Conservation (phyloP, 2,888 invertebrate species). For the Synergus umbraculus region DNA sequence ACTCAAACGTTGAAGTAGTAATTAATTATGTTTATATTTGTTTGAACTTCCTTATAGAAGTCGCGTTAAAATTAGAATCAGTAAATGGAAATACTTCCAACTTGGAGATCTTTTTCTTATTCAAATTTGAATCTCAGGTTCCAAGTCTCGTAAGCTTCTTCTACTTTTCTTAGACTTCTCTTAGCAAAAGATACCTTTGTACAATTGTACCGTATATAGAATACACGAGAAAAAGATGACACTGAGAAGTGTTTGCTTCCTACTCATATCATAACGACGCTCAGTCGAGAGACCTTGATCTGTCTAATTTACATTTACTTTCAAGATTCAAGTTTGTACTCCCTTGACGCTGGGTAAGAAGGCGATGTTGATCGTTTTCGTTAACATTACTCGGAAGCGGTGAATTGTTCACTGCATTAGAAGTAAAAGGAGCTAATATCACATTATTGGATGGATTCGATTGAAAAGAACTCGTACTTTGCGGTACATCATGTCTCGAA, state of each 20-base stretch:
- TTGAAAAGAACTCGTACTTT: slow-evolving; percentile 59
- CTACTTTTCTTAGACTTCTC: neutral
- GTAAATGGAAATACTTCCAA: neutral
- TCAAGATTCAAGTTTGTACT: slow-evolving; percentile 72
- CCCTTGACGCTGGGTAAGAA: slow-evolving; percentile 60
- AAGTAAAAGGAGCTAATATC: slow-evolving; percentile 74
- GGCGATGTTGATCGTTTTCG: slow-evolving; percentile 59
- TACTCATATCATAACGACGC: slow-evolving; percentile 45
- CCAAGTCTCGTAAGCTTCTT: neutral
- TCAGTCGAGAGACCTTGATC: slow-evolving; percentile 75
- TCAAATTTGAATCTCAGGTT: neutral
- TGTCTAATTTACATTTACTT: slow-evolving; percentile 75
- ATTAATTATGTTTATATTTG: too few relatives aligned
- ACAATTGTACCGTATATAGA: slow-evolving; percentile 17
- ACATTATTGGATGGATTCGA: slow-evolving; percentile 77
- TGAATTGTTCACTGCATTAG: slow-evolving; percentile 59
- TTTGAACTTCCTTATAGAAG: too few relatives aligned
- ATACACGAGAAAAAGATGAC: slow-evolving; percentile 25
- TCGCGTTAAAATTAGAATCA: neutral
- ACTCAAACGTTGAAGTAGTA: too few relatives aligned
- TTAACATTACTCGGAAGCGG: slow-evolving; percentile 57
- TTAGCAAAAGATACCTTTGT: slow-evolving; percentile 23
- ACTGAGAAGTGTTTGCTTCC: slow-evolving; percentile 39
- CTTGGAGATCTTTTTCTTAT: neutral
- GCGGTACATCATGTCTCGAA: slow-evolving; percentile 39